phyloP scores from a whole-genome alignment of 2,113 vertebrate genomes.

The Erinaceus europaeus region DNA sequence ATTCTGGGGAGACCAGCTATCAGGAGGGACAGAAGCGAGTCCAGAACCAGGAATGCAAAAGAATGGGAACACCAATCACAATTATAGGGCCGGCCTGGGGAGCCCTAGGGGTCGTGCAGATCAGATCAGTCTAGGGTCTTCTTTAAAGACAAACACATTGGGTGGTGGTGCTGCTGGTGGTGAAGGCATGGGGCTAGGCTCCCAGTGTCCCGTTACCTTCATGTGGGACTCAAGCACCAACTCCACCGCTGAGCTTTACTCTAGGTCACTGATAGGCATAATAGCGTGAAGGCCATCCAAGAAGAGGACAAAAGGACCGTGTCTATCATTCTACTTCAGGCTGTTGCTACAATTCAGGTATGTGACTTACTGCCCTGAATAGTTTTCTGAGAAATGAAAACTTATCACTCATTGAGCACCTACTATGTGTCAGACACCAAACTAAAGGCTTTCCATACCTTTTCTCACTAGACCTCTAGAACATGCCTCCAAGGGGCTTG shows the following conservation, averaged over 20 bases:
- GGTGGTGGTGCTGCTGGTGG: no score
- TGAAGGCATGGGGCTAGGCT: neutral
- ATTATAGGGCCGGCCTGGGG: neutral
- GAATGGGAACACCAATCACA: no score
- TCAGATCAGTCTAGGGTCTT: no score
- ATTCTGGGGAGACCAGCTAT: no score
- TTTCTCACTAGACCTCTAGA: neutral
- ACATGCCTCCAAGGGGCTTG: neutral
- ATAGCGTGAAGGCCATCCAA: fast-evolving
- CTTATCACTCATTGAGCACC: neutral
- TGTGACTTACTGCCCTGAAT: neutral
- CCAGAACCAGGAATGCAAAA: no score
- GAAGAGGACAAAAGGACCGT: neutral
- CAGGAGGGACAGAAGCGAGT: no score
- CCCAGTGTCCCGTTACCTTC: no score
- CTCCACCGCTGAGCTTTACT: neutral
- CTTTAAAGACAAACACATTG: no score
- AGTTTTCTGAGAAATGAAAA: neutral
- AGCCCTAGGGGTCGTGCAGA: neutral
- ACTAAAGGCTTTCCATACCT: neutral
- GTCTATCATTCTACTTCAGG: neutral
- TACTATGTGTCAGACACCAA: neutral
- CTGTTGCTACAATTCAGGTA: neutral
- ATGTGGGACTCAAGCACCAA: neutral
- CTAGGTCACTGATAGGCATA: neutral